These are phyloP conservation scores for Condylostylus longicornis DNA, from an alignment of 1,140 invertebrate species.

Conservation along the genomic window DNA sequence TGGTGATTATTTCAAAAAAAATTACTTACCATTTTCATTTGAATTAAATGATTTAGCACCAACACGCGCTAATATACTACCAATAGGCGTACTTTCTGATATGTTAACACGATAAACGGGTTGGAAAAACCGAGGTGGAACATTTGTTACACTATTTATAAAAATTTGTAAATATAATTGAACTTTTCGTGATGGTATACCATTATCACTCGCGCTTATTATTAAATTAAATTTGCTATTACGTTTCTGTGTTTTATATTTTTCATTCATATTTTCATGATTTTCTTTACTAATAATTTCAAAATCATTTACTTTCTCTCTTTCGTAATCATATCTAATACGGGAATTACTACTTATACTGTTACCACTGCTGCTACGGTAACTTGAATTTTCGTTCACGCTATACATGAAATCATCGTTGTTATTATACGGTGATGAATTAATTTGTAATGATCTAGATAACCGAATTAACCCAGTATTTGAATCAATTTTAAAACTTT, in stretches of 20 bases:
- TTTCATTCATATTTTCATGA: too few relatives aligned
- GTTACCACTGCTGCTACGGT: slow-evolving; percentile 26
- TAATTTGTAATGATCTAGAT: slow-evolving; percentile 44
- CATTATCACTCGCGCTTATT: slow-evolving; percentile 71
- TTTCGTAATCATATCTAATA: too few relatives aligned
- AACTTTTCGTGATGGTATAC: slow-evolving; percentile 47
- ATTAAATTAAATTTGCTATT: slow-evolving; percentile 47
- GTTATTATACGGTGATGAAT: slow-evolving; percentile 7
- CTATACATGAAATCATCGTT: slow-evolving; percentile 3
- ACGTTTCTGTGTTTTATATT: too few relatives aligned
- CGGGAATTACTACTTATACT: slow-evolving; percentile 2
- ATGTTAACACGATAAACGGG: slow-evolving; percentile 59
- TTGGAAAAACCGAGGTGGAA: slow-evolving; percentile 66
- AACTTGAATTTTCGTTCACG: slow-evolving; percentile 16
- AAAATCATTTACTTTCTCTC: too few relatives aligned
- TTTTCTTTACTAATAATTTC: too few relatives aligned
- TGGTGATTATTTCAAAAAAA: neutral
- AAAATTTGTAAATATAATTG: slow-evolving; percentile 47
- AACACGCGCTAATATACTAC: slow-evolving; percentile 62
- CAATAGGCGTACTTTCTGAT: slow-evolving; percentile 60
- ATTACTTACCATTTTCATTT: slow-evolving; percentile 11
- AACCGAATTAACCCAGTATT: slow-evolving; percentile 60
- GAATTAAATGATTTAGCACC: slow-evolving; percentile 53
- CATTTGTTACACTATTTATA: slow-evolving; percentile 55
- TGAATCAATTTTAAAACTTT: slow-evolving; percentile 61